phyloP scores from a whole-genome alignment of 2,888 invertebrate genomes.

The Drosophila barbarae region DNA sequence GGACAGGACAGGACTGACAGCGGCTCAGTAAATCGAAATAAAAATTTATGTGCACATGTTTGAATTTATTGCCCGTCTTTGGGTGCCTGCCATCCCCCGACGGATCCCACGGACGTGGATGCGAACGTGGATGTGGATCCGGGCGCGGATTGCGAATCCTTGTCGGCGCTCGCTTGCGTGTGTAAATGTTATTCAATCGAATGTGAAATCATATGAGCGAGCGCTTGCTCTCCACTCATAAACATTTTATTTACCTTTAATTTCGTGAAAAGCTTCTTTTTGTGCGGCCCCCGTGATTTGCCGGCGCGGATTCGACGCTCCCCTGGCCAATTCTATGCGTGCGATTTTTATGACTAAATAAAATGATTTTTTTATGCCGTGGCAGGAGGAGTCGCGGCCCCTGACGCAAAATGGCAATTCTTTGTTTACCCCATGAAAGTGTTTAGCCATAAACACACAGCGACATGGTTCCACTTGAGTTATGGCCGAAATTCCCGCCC shows the following conservation, averaged over 20 bases:
- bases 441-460: slow-evolving; percentile 61
- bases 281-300: slow-evolving; percentile 62
- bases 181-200: slow-evolving; percentile 75
- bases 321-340: slow-evolving; percentile 57
- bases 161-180: slow-evolving; percentile 56
- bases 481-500: slow-evolving; percentile 29
- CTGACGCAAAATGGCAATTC: slow-evolving; percentile 63
- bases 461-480: slow-evolving; percentile 35
- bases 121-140: slow-evolving; percentile 19
- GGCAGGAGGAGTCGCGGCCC: slow-evolving; percentile 33
- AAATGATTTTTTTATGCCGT: slow-evolving; percentile 50
- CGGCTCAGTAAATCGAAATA: slow-evolving; percentile 68
- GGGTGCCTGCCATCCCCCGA: slow-evolving; percentile 14
- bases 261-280: slow-evolving; percentile 69
- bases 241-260: slow-evolving; percentile 75
- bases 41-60: slow-evolving; percentile 75
- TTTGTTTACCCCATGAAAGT: slow-evolving; percentile 59
- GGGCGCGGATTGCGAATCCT: slow-evolving; percentile 34
- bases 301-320: slow-evolving; percentile 31
- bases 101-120: slow-evolving; percentile 10
- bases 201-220: slow-evolving; percentile 71
- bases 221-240: slow-evolving; percentile 69
- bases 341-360: slow-evolving; percentile 70
- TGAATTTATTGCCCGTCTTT: slow-evolving; percentile 68
- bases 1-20: slow-evolving; percentile 19